phyloP scores from a whole-genome alignment of 2,113 vertebrate species.

The Cettia cetti region DNA sequence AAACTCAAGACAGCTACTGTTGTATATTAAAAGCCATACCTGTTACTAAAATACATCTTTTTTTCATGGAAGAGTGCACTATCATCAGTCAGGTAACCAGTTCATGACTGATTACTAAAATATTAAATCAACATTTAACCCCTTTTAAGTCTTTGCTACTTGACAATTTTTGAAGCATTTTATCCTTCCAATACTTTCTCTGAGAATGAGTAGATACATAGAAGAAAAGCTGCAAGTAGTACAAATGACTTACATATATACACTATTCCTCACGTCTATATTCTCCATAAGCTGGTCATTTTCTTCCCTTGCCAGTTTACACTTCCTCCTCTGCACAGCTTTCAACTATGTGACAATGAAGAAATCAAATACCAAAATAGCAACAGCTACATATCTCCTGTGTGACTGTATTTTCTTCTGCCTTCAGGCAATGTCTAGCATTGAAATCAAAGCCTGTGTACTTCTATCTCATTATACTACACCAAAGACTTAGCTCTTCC shows the following conservation, averaged over 20 bases:
- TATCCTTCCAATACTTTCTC: not conserved
- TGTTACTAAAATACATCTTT: not conserved
- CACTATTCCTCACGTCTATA: not conserved
- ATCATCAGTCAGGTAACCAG: not conserved
- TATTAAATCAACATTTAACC: not conserved
- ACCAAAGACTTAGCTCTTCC: slow-evolving; percentile 68
- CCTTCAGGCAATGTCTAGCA: slow-evolving; percentile 90
- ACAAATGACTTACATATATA: not conserved
- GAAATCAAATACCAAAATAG: slow-evolving; percentile 81
- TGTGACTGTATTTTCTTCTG: slow-evolving; percentile 93
- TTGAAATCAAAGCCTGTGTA: slow-evolving; percentile 91
- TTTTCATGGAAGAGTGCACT: not conserved
- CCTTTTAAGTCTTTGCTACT: not conserved
- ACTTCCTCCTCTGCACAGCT: slow-evolving; percentile 81
- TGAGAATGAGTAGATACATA: not conserved
- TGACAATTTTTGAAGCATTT: not conserved
- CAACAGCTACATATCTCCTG: slow-evolving; percentile 84
- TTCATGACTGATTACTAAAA: not conserved
- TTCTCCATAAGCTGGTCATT: slow-evolving; percentile 44
- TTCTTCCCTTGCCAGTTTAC: slow-evolving; percentile 60
- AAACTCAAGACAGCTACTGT: not conserved
- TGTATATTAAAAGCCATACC: not conserved
- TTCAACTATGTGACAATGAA: slow-evolving; percentile 93
- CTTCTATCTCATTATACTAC: slow-evolving; percentile 82
- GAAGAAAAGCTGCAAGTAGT: not conserved